Evolutionary conservation across 2,888 invertebrate species (phyloP), one percentile per base, ranked within the genome.

Genomic region (Ochropleura leucogaster): DNA sequence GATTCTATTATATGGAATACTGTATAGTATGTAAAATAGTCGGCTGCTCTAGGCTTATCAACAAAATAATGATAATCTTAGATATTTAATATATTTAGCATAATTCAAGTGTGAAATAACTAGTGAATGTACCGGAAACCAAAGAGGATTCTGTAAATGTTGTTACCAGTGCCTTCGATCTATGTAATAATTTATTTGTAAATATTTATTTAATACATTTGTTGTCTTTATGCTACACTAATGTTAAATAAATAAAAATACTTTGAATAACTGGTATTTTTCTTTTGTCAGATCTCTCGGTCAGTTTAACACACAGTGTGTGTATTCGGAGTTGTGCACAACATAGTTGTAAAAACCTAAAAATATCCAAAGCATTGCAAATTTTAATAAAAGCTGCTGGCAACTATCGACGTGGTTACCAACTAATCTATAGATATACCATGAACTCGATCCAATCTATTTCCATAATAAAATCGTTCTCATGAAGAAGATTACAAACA

Each of bases 151-250:
- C 71, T 78, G 72, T 74, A 70, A 66, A 65, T 44, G 18, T 44
- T 55, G 73, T 77, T 74, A 79, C 77, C 79, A 74, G 66, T 86
- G 79, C 75, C 75, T 82, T 77, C 64, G 18, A 59, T 20, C 9
- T 70, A 77, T 72, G 57, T 73, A 65, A 65, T 79, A 72, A 82
- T 63, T 79, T 79, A 79, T 84, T 75, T 83, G 82, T 86, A 82
- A 46, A 86, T 84, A 86, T 74, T 74, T 67, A 66, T 68, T 76
- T 46, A 46, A 8, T 40, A 55, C 4, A 62, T 55, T 51, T 6
- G 65, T 64, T 55, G 63, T 47, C n/a, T 72, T 66, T 60, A 57
- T 69, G 67, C 44, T 57, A 72, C 40, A 20, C 10, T 72, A 47
- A 74, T 65, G 1, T 10, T 44, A 51, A 69, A 57, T 46, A 63